Evolutionary conservation across 2,888 invertebrate species (phyloP).

Genomic region (Xestia c-nigrum): DNA sequence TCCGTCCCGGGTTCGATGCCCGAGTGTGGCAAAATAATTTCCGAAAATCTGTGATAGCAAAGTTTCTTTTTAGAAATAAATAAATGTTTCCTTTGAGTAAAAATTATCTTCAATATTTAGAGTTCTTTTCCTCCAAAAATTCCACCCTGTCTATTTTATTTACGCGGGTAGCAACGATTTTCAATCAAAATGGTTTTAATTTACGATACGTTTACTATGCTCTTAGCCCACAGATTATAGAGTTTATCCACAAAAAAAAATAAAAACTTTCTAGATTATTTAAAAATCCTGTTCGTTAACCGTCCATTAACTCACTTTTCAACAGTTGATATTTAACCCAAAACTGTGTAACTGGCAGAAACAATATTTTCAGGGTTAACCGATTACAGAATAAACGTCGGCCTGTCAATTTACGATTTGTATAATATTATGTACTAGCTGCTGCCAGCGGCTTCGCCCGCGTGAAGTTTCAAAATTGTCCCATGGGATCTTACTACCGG

Average conservation of each 20-base stretch:
- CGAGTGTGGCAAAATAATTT: too few species aligned
- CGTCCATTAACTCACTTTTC: neutral
- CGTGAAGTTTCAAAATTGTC: too few species aligned
- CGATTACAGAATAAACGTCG: slow-evolving; percentile 30
- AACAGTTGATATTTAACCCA: neutral
- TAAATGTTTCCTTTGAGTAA: too few species aligned
- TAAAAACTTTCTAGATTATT: neutral
- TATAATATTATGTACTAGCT: too few species aligned
- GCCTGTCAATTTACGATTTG: slow-evolving; percentile 37
- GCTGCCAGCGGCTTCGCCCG: too few species aligned
- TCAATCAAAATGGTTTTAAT: neutral
- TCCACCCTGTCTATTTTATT: too few species aligned
- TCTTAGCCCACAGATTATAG: neutral
- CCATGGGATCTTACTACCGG: too few species aligned
- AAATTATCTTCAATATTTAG: too few species aligned
- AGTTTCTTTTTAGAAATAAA: too few species aligned
- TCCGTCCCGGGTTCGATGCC: too few species aligned
- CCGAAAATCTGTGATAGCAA: too few species aligned
- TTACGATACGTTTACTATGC: neutral
- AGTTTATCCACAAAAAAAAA: neutral
- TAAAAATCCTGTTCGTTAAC: neutral
- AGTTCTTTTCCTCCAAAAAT: too few species aligned
- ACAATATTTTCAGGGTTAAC: slow-evolving; percentile 50
- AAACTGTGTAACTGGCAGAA: slow-evolving; percentile 9
- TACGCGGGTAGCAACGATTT: neutral